Conservation (phyloP, 2,888 invertebrate genomes). For the Rhagonycha fulva region DNA sequence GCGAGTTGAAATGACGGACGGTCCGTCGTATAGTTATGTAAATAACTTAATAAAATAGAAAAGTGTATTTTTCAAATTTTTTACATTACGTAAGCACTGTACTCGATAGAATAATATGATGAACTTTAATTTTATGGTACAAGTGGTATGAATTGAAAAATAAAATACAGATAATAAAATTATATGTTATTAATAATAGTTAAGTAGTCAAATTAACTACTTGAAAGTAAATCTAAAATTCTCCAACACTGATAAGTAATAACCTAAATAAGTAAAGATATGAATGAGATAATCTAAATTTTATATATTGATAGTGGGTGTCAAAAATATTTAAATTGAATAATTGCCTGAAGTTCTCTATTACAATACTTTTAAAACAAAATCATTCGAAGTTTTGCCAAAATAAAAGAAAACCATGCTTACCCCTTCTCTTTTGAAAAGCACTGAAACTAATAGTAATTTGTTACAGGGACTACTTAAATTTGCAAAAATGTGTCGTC, state of each 20-base stretch:
- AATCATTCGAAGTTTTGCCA: no score
- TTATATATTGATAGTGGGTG: not conserved
- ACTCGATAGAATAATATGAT: no score
- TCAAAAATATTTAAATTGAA: not conserved
- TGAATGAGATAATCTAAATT: not conserved
- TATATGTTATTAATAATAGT: not conserved
- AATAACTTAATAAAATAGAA: no score
- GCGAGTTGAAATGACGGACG: no score
- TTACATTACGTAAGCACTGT: no score
- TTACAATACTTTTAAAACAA: not conserved
- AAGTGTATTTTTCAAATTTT: no score
- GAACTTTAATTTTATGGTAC: no score
- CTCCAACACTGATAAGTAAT: not conserved
- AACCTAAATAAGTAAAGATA: no score
- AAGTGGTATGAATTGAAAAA: no score
- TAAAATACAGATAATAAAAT: no score
- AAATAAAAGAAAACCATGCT: not conserved
- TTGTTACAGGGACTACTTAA: slow-evolving; percentile 57
- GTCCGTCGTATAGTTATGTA: no score
- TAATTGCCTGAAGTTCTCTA: no score
- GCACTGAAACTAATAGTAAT: not conserved
- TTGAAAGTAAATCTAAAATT: not conserved
- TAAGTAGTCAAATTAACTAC: not conserved
- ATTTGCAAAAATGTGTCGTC: slow-evolving; percentile 64
- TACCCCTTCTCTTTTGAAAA: not conserved